Conservation (phyloP, 2,888 invertebrate species). For the Dryadula phaetusa region DNA sequence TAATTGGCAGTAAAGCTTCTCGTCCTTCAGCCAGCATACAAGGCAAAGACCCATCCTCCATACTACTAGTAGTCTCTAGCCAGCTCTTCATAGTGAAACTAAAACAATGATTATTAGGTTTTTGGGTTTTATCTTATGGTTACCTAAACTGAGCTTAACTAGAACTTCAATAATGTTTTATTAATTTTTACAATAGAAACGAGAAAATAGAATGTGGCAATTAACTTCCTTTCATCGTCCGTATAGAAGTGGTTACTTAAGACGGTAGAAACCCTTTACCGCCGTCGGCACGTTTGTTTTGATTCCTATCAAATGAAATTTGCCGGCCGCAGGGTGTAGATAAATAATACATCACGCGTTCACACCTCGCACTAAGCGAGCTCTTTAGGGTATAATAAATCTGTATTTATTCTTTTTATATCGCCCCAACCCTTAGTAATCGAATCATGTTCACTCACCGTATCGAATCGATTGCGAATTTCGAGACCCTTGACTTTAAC, state of each 20-base stretch:
- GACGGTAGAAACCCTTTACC: constrained; percentile 52
- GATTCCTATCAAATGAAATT: constrained; percentile 75
- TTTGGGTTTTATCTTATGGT: too few relatives aligned
- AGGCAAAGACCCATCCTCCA: constrained; percentile 71
- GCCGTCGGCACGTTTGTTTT: constrained; percentile 67
- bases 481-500: constrained; percentile 35
- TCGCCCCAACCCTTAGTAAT: constrained; percentile 72
- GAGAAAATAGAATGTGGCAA: neutral
- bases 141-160: too few relatives aligned
- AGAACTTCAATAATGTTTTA: too few relatives aligned
- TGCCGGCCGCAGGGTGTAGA: constrained; percentile 69
- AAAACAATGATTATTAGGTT: constrained; percentile 10
- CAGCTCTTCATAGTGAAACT: constrained; percentile 76
- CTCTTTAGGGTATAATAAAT: constrained; percentile 83
- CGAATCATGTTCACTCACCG: constrained; percentile 73
- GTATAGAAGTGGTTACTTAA: constrained; percentile 8
- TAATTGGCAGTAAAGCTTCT: constrained; percentile 79
- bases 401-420: constrained; percentile 83
- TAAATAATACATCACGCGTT: constrained; percentile 81
- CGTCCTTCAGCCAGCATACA: constrained; percentile 80
- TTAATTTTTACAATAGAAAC: neutral
- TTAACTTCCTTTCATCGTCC: neutral
- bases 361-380: constrained; percentile 77
- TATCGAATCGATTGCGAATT: constrained; percentile 70
- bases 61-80: constrained; percentile 69